Base-by-base conservation (phyloP, 2,888 invertebrate genomes). In the Cepaea hortensis region DNA sequence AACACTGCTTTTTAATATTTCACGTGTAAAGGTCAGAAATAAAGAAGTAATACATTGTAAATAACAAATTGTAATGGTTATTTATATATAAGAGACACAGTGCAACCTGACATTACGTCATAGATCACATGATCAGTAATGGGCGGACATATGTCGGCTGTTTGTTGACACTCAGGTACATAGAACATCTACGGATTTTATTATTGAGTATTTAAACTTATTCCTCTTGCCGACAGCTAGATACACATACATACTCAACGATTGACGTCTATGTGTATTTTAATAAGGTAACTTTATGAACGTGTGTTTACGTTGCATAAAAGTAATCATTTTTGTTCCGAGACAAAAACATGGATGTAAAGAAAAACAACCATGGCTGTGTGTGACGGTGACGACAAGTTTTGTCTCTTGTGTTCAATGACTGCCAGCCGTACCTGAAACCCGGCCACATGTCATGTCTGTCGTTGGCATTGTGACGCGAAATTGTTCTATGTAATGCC, bases 71-170 rank as follows among this genome's bases (percentile, higher is more conserved):
- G 35, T 68, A 18, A 20, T 20, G 35, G 35, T n/a, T 20, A 68
- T 68, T 68, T 68, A 20, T 68, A 68, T 68, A 68, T 15, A 68
- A 68, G 18, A 68, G 20, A 68, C 18, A 68, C 68, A 73, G 35
- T 3, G 18, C 18, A 82, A 87, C 35, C 46, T 65, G 72, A 46
- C 61, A 35, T 89, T 87, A 90, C 89, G 89, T 90, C 88, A 90
- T 86, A 65, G 83, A 88, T 90, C 90, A 89, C 89, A 88, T 90
- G 88, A 88, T 81, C 89, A 84, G 87, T 86, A 86, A 89, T 88
- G 88, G 77, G 88, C 88, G 88, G 89, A 84, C 85, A 87, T 88
- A 84, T 83, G 79, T 82, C 72, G 62, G 73, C 62, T 81, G 84
- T 80, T 81, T 84, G 88, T 86, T 76, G 84, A 86, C 84, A 86